A percentile compares a stretch with the other conserved stretches of the same genome.
Conservation (phyloP, 1,140 invertebrate genomes). For the Littorina saxatilis region DNA sequence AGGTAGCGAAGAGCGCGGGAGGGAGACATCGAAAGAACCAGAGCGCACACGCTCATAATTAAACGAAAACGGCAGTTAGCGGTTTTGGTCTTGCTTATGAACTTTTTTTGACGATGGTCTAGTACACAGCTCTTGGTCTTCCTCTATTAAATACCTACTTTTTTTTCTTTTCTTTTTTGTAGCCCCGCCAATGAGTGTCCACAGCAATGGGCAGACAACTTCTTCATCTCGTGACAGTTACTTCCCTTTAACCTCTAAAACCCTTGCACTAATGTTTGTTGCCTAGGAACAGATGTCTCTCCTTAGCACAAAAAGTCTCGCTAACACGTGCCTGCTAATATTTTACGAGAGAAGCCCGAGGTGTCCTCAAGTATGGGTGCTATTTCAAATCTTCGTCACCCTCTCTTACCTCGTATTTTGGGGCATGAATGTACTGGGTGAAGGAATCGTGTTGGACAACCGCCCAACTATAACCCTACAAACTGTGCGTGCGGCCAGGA, state of each 20-base stretch:
- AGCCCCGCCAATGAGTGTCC: background rate
- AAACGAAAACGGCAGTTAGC: constrained; percentile 1
- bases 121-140: background rate
- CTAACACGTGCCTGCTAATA: constrained; percentile 9
- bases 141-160: background rate
- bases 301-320: constrained; percentile 11
- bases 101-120: background rate
- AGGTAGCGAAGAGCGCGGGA: no score
- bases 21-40: background rate
- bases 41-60: background rate
- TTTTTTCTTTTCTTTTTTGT: background rate
- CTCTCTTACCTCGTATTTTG: constrained; percentile 5
- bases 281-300: constrained; percentile 23
- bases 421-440: background rate
- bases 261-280: constrained; percentile 13
- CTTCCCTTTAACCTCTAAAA: constrained; percentile 26
- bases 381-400: constrained; percentile 24
- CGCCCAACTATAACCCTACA: no score
- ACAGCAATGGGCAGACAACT: constrained; percentile 24
- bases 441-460: constrained; percentile 7
- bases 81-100: background rate
- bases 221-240: constrained; percentile 30
- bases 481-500: no score
- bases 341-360: constrained; percentile 2
- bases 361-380: constrained; percentile 27